Conservation (phyloP, 1,140 invertebrate species). For the Tachypleus tridentatus region DNA sequence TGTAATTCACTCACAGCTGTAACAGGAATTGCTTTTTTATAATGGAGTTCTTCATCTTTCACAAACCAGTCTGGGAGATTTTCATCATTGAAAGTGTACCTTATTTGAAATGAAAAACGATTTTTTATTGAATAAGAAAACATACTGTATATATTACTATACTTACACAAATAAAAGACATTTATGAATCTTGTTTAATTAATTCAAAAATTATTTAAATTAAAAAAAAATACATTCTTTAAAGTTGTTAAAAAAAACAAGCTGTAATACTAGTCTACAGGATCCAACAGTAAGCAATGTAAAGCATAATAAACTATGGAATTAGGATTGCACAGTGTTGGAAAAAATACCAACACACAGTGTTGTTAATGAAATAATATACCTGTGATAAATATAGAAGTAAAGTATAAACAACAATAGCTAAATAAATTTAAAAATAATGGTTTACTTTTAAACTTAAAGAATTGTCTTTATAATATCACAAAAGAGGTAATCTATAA, state of each 20-base stretch:
- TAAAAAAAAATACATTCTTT: not conserved
- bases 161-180: not conserved
- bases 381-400: too few relatives aligned
- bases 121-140: conserved; percentile 1
- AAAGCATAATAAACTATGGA: too few relatives aligned
- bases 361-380: too few relatives aligned
- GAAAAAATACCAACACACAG: too few relatives aligned
- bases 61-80: conserved; percentile 93
- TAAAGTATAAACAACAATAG: too few relatives aligned
- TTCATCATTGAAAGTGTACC: conserved; percentile 52
- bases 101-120: conserved; percentile 20
- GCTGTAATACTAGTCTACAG: not conserved
- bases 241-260: conserved; percentile 1
- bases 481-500: too few relatives aligned
- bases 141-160: too few relatives aligned
- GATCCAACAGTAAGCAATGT: too few relatives aligned
- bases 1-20: conserved; percentile 12
- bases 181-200: conserved; percentile 1
- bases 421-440: too few relatives aligned
- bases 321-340: too few relatives aligned
- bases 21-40: conserved; percentile 36
- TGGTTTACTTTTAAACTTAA: too few relatives aligned
- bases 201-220: not conserved
- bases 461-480: too few relatives aligned
- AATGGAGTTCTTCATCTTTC: conserved; percentile 85